A percentile compares a stretch with the other conserved stretches of the same genome.
Conservation (phyloP, 2,797 vertebrate species). For the Danio aesculapii region DNA sequence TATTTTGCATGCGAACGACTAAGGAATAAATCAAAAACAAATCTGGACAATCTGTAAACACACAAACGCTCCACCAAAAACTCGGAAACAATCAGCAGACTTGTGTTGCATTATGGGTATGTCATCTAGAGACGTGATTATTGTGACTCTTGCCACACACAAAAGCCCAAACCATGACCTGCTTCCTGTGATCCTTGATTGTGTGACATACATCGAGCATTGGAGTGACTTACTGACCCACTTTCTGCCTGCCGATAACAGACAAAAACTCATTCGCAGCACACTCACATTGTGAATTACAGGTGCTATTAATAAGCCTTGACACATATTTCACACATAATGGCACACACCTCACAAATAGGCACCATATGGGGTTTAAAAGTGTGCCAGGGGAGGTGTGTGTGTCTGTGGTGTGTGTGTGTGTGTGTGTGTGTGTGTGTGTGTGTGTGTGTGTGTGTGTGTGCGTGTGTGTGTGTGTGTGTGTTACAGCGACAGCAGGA, state of each 20-base stretch:
- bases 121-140: conserved; percentile 14
- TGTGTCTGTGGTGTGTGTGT: background rate
- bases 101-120: conserved; percentile 1
- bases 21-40: conserved; percentile 18
- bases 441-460: background rate
- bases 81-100: background rate
- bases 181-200: conserved; percentile 30
- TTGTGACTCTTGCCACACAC: background rate
- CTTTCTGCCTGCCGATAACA: conserved; percentile 21
- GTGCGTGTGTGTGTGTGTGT: background rate
- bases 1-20: conserved; percentile 15
- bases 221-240: conserved; percentile 44
- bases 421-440: background rate
- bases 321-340: conserved; percentile 12
- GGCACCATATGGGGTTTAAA: conserved; percentile 6
- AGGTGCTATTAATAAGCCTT: conserved; percentile 24
- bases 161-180: conserved; percentile 12
- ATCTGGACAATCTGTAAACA: conserved; percentile 33
- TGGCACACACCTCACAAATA: conserved; percentile 13
- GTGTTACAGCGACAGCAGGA: background rate
- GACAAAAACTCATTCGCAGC: background rate
- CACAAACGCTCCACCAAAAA: background rate
- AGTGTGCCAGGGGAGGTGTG: background rate
- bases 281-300: background rate
- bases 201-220: conserved; percentile 29